Conservation (phyloP, 2,888 invertebrate species). For the Scaptomyza tumidula region DNA sequence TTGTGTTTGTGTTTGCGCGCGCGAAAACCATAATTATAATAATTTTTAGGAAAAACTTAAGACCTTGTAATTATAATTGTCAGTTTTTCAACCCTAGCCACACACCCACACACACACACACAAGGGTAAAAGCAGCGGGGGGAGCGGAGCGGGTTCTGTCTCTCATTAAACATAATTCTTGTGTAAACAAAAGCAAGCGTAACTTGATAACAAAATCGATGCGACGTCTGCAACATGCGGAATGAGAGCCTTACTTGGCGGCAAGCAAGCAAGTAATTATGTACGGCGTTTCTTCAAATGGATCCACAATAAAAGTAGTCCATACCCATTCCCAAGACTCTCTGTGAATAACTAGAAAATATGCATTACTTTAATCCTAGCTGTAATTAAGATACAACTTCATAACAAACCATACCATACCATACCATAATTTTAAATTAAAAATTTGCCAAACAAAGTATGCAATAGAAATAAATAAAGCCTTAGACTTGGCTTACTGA, state of each 20-base stretch:
- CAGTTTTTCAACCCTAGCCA: slow-evolving; percentile 67
- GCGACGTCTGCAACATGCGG: slow-evolving; percentile 32
- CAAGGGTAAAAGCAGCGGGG: slow-evolving; percentile 32
- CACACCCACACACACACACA: not conserved
- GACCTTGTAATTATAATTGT: slow-evolving; percentile 83
- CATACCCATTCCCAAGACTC: not conserved
- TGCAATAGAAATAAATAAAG: slow-evolving; percentile 45
- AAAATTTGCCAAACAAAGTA: slow-evolving; percentile 46
- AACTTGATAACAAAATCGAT: slow-evolving; percentile 78
- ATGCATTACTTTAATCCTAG: not conserved
- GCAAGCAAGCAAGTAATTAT: slow-evolving; percentile 34
- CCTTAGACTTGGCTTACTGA: slow-evolving; percentile 61
- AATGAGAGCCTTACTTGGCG: not conserved
- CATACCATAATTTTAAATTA: slow-evolving; percentile 72
- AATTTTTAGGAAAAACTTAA: slow-evolving; percentile 83
- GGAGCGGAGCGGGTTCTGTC: slow-evolving; percentile 25
- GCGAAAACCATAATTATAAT: slow-evolving; percentile 80
- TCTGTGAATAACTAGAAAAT: not conserved
- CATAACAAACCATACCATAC: not conserved
- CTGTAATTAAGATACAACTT: not conserved
- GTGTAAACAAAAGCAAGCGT: slow-evolving; percentile 75
- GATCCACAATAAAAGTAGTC: slow-evolving; percentile 6
- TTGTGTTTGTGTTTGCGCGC: not conserved
- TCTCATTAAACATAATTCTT: slow-evolving; percentile 79
- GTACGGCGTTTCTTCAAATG: slow-evolving; percentile 40